A percentile compares a stretch with the other conserved stretches of the same genome.
These are phyloP conservation scores for Otolemur crassicaudatus DNA, from an alignment of 2,797 vertebrate genomes.

Conservation along the genomic window DNA sequence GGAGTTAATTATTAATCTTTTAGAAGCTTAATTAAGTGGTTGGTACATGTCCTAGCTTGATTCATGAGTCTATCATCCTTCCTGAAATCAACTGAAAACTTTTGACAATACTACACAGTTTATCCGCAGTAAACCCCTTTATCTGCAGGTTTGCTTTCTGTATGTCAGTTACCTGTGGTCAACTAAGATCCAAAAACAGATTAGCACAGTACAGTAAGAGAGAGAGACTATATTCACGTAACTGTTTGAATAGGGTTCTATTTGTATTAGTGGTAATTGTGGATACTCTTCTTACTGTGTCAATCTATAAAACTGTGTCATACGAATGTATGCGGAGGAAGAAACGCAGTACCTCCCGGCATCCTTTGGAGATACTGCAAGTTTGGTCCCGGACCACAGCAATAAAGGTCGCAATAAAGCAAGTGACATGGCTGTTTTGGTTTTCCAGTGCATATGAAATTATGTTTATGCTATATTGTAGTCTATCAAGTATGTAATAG, in stretches of 20 bases:
- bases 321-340: not conserved
- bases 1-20: slow-evolving; percentile 12
- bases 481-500: not conserved
- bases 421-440: not conserved
- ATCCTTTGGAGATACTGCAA: not conserved
- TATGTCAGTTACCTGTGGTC: not conserved
- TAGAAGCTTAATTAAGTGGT: slow-evolving; percentile 35
- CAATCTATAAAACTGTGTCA: not conserved
- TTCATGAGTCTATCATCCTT: not conserved
- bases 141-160: not conserved
- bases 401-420: not conserved
- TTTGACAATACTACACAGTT: not conserved
- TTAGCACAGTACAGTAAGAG: not conserved
- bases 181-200: not conserved
- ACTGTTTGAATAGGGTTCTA: not conserved
- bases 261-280: not conserved
- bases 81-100: not conserved
- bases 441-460: not conserved
- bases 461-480: not conserved
- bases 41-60: not conserved
- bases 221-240: not conserved
- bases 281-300: not conserved
- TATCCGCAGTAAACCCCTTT: not conserved
- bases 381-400: not conserved
- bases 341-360: not conserved